These are phyloP conservation scores for Acrocephalus scirpaceus DNA, from an alignment of 2,797 vertebrate genomes.

Conservation along the genomic window DNA sequence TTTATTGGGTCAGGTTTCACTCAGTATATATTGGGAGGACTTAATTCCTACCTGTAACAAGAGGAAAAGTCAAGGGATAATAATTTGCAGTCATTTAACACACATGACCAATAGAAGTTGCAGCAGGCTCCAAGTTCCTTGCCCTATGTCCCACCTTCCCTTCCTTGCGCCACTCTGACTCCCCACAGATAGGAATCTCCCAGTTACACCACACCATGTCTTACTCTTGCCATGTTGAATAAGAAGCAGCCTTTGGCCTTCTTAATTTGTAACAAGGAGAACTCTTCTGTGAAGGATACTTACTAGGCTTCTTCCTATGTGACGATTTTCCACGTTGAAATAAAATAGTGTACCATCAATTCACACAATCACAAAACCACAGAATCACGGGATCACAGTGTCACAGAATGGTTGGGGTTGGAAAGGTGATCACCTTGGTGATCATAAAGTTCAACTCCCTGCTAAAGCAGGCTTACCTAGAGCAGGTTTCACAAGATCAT, in stretches of 20 bases:
- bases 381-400: rapidly evolving
- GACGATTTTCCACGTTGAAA: neutral
- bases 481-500: neutral
- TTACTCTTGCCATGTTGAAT: neutral
- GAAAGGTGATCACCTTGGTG: neutral
- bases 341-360: neutral
- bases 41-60: conserved; percentile 24
- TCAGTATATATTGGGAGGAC: neutral
- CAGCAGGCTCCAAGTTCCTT: neutral
- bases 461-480: neutral
- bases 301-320: neutral
- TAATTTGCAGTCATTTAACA: neutral
- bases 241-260: neutral
- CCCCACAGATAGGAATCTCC: neutral
- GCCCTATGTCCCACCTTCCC: neutral
- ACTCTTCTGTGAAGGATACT: neutral
- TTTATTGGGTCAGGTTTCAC: neutral
- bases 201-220: neutral
- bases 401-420: neutral
- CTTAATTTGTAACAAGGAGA: neutral
- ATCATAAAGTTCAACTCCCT: neutral
- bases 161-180: neutral
- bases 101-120: neutral
- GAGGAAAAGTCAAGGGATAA: neutral
- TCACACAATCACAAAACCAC: neutral